Base-by-base conservation (phyloP, 1,140 invertebrate species). In the Phocides pigmalion region DNA sequence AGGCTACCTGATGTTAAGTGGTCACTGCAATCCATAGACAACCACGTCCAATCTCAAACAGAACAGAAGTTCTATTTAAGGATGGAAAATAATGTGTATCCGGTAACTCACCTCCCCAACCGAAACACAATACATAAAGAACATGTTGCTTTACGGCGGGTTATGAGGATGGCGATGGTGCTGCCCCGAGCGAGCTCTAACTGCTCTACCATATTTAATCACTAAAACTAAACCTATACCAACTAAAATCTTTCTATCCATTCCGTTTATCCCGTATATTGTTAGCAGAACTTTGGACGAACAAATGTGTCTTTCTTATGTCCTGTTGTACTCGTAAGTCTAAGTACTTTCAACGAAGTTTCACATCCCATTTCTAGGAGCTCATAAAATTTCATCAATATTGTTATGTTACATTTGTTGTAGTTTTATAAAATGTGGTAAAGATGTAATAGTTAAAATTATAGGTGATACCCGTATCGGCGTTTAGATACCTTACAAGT, bases 221-320 rank as follows among this genome's bases (percentile, higher is more conserved):
- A 28, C 6, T 28, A 28, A n/a, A n/a, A n/a, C n/a, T n/a, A n/a
- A n/a, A n/a, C n/a, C n/a, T 28, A 8, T 54, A 41, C 41, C 39
- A 62, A 62, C 17, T 22, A 14, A 19, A 49, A 62, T 25, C 44
- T 51, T 62, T 71, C 66, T 76, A 76, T 71, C 54, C 68, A 68
- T 69, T 82, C 74, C 70, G 75, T 73, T 81, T 76, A 77, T 74
- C 69, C 72, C 46, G 50, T 76, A n/a, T 76, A 72, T 82, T 79
- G 68, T 74, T 69, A 67, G 54, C 44, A 66, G 46, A 64, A 63
- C 74, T 66, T 54, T 63, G 41, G 69, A 68, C 72, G 58, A 68
- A 77, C 68, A 79, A 75, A 78, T 74, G 68, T 71, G 68, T 71
- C 54, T 78, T 65, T 74, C 32, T 58, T 69, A 22, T 32, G 61